Percentiles rank a stretch among this genome's conserved stretches.
Evolutionary conservation across 2,888 invertebrate species (phyloP).

Genomic region (Latrodectus hesperus): DNA sequence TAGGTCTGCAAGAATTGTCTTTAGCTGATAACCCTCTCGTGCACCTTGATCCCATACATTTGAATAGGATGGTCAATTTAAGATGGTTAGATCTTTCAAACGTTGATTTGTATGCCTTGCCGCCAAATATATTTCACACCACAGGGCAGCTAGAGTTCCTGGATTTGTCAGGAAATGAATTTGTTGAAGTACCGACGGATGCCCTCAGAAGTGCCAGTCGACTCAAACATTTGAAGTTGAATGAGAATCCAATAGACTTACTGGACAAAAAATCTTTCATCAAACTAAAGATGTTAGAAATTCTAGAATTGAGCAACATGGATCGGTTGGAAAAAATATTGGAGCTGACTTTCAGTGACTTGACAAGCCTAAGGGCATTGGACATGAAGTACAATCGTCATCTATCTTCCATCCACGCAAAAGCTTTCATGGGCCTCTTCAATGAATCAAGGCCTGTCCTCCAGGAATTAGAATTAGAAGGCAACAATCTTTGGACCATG

Average conservation of each 20-base stretch:
- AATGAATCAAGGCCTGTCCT: slow-evolving; percentile 46
- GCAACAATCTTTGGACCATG: slow-evolving; percentile 20
- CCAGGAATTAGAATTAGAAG: slow-evolving; percentile 55
- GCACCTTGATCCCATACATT: slow-evolving; percentile 38
- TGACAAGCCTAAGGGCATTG: slow-evolving; percentile 43
- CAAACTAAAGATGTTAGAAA: slow-evolving; percentile 44
- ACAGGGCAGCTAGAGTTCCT: slow-evolving; percentile 49
- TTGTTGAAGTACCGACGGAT: slow-evolving; percentile 61
- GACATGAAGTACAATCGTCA: slow-evolving; percentile 62
- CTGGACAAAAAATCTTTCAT: slow-evolving; percentile 57
- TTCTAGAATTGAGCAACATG: slow-evolving; percentile 63
- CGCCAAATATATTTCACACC: slow-evolving; percentile 58
- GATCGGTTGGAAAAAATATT: slow-evolving; percentile 41
- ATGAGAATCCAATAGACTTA: slow-evolving; percentile 55
- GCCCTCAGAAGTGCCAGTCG: slow-evolving; percentile 64
- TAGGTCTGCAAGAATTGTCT: slow-evolving; percentile 59
- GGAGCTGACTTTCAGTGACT: slow-evolving; percentile 53
- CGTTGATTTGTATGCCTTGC: slow-evolving; percentile 37
- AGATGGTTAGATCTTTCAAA: slow-evolving; percentile 66
- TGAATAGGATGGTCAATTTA: slow-evolving; percentile 57
- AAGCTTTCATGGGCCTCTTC: slow-evolving; percentile 61
- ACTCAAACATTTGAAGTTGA: slow-evolving; percentile 59
- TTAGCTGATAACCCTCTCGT: slow-evolving; percentile 64
- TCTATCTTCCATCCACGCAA: slow-evolving; percentile 49
- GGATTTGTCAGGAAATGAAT: slow-evolving; percentile 68